A percentile compares a stretch with the other conserved stretches of the same genome.
Conservation (phyloP, 92 coral and sea anemone species). For the Metridium senile region DNA sequence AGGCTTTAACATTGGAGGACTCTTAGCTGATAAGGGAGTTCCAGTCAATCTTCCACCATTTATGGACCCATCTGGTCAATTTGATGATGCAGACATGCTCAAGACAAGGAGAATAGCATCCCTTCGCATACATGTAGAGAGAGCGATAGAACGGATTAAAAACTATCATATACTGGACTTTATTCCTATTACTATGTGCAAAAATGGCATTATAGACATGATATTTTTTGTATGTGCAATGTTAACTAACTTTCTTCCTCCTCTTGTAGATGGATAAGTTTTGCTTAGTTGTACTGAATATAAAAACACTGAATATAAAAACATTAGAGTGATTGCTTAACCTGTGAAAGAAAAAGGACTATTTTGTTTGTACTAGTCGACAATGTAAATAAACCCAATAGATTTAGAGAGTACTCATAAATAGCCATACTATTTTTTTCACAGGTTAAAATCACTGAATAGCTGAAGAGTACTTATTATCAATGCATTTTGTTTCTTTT, state of each 20-base stretch:
- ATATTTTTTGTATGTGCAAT: constrained; percentile 41
- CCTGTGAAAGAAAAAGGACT: too few species aligned
- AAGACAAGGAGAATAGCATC: constrained; percentile 43
- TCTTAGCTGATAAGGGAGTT: constrained; percentile 23
- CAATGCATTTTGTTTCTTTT: too few species aligned
- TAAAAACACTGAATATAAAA: too few species aligned
- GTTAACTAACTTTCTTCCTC: constrained; percentile 39
- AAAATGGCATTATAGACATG: constrained; percentile 44
- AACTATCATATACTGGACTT: constrained; percentile 50
- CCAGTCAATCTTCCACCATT: constrained; percentile 49
- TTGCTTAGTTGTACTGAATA: too few species aligned
- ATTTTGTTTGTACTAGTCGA: too few species aligned
- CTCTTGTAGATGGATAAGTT: constrained; percentile 30
- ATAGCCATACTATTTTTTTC: too few species aligned
- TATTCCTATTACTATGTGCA: constrained; percentile 46
- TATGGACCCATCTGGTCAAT: constrained; percentile 31
- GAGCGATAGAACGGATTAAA: constrained; percentile 45
- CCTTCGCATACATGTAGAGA: constrained; percentile 48
- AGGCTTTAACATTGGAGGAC: constrained; percentile 44
- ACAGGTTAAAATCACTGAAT: too few species aligned
- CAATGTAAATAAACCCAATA: too few species aligned
- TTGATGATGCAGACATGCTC: constrained; percentile 36
- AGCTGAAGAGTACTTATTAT: too few species aligned
- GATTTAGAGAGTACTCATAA: too few species aligned
- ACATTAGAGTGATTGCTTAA: too few species aligned